Base-by-base conservation (phyloP, 2,888 invertebrate species). In the Pycnomerus fuliginosus region DNA sequence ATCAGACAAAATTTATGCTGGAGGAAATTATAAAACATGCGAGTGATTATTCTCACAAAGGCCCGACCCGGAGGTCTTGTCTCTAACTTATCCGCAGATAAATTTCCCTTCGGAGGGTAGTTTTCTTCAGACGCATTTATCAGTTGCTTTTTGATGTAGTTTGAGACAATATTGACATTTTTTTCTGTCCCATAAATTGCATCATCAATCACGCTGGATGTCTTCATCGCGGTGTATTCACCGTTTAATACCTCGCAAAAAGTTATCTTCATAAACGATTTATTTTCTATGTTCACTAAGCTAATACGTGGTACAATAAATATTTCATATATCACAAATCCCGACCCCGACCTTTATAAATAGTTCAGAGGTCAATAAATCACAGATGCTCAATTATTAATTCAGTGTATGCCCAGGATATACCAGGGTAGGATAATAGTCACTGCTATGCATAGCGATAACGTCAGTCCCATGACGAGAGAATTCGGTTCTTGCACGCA, bases 401-500 rank as follows among this genome's bases (percentile, higher is more conserved):
- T 24, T 55, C 47, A 56, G 37, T 60, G 50, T 22, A 55, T 44
- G 20, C 20, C 70, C 37, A 62, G 31, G 14, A 77, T 65, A 22
- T 76, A 71, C 76, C 76, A 77, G 2, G 77, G 78, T 16, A 78
- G 61, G 17, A 77, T 61, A 25, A 77, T 71, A 33, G 77, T 76
- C 29, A 77, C 67, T 50, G 75, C 73, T 7, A 77, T 62, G 33
- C 76, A 77, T 12, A 76, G 70, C 41, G 76, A 53, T 50, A 76
- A 76, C 35, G 76, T 76, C 48, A 77, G 69, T 44, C 76, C 73
- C 71, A 76, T 74, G 15, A 73, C 72, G 37, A 76, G 47, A 4
- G 73, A 64, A 43, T 70, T 72, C 56, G 36, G 52, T 39, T 45
- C 48, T 24, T 47, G 31, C 54, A 45, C 49, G 27, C 45, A 30